Conservation (phyloP, 2,888 invertebrate genomes). For the Anodontia alba region DNA sequence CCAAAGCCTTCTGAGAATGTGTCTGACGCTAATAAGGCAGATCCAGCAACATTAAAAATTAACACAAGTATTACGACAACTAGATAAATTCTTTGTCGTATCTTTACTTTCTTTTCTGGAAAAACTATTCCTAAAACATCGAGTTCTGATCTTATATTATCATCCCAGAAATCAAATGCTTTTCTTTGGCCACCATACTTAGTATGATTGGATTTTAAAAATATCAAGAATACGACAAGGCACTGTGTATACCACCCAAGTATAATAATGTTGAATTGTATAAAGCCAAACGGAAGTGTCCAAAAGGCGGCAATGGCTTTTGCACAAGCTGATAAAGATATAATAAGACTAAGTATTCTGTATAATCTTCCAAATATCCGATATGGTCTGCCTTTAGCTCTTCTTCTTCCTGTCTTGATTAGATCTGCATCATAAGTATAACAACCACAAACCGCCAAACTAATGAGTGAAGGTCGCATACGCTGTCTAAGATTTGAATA, state of each 20-base stretch:
- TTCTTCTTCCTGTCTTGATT: neutral
- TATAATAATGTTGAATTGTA: neutral
- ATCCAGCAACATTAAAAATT: neutral
- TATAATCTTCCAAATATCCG: neutral
- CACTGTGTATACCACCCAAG: neutral
- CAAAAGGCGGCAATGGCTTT: neutral
- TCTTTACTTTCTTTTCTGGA: neutral
- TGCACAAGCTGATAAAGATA: neutral
- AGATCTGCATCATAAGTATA: neutral
- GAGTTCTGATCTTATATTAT: neutral
- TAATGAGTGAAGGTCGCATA: neutral
- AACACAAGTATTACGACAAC: neutral
- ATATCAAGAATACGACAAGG: neutral
- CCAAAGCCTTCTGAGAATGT: neutral
- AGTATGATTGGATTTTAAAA: neutral
- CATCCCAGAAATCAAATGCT: conserved; percentile 18
- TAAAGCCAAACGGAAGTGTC: neutral
- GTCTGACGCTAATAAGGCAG: neutral
- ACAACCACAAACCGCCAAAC: conserved; percentile 9
- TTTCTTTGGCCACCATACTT: neutral
- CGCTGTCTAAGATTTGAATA: neutral
- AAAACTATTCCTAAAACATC: neutral
- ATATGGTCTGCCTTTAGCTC: neutral
- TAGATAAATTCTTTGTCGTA: neutral
- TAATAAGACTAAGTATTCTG: neutral